Percentiles rank a stretch among this genome's conserved stretches.
Evolutionary conservation across 2,113 vertebrate species (phyloP).

Genomic region (Amphiprion ocellaris): DNA sequence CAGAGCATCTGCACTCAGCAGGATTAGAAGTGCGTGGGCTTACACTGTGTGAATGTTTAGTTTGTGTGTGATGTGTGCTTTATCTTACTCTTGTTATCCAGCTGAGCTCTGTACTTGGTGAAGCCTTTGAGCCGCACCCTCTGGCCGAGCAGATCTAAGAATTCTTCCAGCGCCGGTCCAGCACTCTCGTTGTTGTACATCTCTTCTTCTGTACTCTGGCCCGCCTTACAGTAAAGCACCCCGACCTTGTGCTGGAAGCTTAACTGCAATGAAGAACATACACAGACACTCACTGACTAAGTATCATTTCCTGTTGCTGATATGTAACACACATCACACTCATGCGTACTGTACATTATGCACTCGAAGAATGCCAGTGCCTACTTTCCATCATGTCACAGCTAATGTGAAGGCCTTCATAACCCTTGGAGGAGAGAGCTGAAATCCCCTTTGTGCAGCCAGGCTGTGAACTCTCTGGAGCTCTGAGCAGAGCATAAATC

Average conservation of each 20-base stretch:
- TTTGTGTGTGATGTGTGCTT: constrained; percentile 48
- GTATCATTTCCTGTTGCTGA: constrained; percentile 55
- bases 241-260: constrained; percentile 99
- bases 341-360: constrained; percentile 47
- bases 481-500: constrained; percentile 65
- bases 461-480: constrained; percentile 57
- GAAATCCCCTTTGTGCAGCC: constrained; percentile 59
- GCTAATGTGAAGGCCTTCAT: constrained; percentile 63
- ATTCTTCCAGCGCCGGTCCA: constrained; percentile 94
- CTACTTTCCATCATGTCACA: constrained; percentile 69
- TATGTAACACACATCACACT: constrained; percentile 32
- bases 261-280: constrained; percentile 86
- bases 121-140: constrained; percentile 96
- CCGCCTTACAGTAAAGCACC: constrained; percentile 96
- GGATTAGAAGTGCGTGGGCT: constrained; percentile 22
- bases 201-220: constrained; percentile 97
- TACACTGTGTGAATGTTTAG: constrained; percentile 38
- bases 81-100: constrained; percentile 97
- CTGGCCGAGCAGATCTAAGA: constrained; percentile 96
- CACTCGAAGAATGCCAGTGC: constrained; percentile 46
- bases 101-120: constrained; percentile 96
- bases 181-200: constrained; percentile 99
- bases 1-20: constrained; percentile 38
- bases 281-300: constrained; percentile 47
- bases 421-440: constrained; percentile 42